Base-by-base conservation (phyloP, 2,888 invertebrate genomes). In the Gortyna flavago region DNA sequence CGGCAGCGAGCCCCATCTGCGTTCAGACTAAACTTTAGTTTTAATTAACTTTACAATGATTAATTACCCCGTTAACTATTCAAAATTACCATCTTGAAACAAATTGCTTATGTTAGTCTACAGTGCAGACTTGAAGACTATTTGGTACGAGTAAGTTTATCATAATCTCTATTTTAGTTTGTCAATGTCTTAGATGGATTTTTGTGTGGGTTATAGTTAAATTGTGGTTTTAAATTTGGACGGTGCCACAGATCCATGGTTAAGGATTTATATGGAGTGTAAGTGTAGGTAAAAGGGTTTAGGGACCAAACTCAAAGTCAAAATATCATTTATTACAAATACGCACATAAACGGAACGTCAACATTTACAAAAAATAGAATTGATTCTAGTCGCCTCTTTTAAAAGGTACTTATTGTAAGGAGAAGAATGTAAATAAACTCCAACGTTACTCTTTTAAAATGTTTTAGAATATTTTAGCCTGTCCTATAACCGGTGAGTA, bases 11-110 rank as follows among this genome's bases (percentile, higher is more conserved):
- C 68, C 81, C 78, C 89, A 88, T 86, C 89, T 85, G 85, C 80
- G 80, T 75, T 84, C 86, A 85, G 78, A 86, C 80, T 80, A 80
- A 89, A 90, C 86, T 89, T 88, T 81, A 65, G 81, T 86, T 88
- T 88, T 90, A 92, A 91, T 92, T 90, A 91, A 91, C 90, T 90
- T 89, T 89, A 74, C 83, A 74, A 89, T 92, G 92, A 92, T 92
- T 91, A 91, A 92, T 92, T 85, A 89, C 90, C 77, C 72, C 41
- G 79, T 66, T 83, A 88, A 88, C 87, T 85, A 89, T 79, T 81
- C 88, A 85, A 87, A 89, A 88, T 89, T 88, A 89, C 87, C 89
- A 77, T 84, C 76, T 79, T 66, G n/a, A 66, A 84, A 88, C 88
- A 88, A 89, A 88, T 88, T 89, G 83, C 81, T 88, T 80, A 84